Evolutionary conservation across 1,140 invertebrate genomes (phyloP).

Genomic region (Heliconius congener): DNA sequence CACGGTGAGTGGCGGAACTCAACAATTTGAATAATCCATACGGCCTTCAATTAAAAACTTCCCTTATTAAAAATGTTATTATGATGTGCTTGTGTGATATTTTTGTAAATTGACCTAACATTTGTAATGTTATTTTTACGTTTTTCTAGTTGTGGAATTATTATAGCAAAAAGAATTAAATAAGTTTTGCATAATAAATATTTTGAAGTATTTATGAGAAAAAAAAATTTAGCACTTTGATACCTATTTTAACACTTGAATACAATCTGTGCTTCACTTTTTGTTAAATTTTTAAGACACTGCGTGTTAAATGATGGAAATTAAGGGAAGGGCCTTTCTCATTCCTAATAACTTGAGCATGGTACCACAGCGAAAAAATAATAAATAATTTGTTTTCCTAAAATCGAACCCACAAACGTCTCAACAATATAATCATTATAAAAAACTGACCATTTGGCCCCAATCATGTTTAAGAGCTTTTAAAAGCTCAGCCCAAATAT

Average conservation of each 20-base stretch:
- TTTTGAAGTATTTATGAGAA: too few species aligned
- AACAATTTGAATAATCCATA: too few species aligned
- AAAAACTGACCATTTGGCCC: not conserved
- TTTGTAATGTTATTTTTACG: too few species aligned
- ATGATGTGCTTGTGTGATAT: not conserved
- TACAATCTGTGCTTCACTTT: not conserved
- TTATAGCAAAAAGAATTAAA: too few species aligned
- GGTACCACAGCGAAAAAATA: not conserved
- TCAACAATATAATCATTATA: too few species aligned
- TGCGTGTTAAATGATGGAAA: not conserved
- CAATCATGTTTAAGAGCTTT: slow-evolving; percentile 10
- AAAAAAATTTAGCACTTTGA: not conserved
- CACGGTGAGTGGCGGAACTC: too few species aligned
- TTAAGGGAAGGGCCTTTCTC: not conserved
- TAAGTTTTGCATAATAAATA: too few species aligned
- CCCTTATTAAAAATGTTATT: not conserved
- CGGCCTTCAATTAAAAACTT: too few species aligned
- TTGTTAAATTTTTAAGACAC: not conserved
- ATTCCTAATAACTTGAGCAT: too few species aligned
- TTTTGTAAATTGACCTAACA: not conserved
- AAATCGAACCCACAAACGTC: too few species aligned
- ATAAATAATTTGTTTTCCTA: not conserved
- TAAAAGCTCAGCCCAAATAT: not conserved
- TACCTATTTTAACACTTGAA: not conserved
- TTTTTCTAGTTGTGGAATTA: too few species aligned